These are phyloP conservation scores for Tyrannus savana DNA, from an alignment of 2,113 vertebrate species.

Conservation along the genomic window DNA sequence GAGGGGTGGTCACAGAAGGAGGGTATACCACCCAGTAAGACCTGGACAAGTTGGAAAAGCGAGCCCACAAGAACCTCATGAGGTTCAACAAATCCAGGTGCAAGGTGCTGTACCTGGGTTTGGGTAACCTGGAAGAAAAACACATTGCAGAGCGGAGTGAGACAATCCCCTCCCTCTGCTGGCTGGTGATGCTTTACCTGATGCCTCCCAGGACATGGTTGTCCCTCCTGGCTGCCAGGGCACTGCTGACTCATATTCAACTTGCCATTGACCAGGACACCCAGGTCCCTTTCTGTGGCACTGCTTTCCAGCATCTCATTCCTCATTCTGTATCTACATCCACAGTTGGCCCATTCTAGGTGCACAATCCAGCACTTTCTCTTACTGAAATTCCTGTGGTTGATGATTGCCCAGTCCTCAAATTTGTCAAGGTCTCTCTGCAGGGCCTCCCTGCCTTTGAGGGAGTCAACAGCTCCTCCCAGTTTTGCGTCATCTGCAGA, in stretches of 20 bases:
- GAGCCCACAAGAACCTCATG: too few relatives aligned
- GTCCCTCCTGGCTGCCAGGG: background rate
- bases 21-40: background rate
- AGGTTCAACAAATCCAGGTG: too few relatives aligned
- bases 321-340: background rate
- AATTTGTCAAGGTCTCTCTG: background rate
- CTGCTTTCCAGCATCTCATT: background rate
- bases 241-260: background rate
- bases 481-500: background rate
- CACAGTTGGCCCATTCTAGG: background rate
- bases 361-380: background rate
- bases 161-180: background rate
- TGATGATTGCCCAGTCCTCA: background rate
- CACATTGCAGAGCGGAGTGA: background rate
- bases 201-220: too few relatives aligned
- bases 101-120: too few relatives aligned
- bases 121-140: too few relatives aligned
- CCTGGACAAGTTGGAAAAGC: too few relatives aligned
- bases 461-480: background rate
- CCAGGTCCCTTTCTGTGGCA: background rate
- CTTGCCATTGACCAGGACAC: fast-evolving
- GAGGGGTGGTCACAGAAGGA: background rate
- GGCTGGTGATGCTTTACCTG: fast-evolving
- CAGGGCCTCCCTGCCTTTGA: background rate
- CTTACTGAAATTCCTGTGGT: background rate